phyloP scores from a whole-genome alignment of 2,113 vertebrate genomes.

The Thryonomys swinderianus region DNA sequence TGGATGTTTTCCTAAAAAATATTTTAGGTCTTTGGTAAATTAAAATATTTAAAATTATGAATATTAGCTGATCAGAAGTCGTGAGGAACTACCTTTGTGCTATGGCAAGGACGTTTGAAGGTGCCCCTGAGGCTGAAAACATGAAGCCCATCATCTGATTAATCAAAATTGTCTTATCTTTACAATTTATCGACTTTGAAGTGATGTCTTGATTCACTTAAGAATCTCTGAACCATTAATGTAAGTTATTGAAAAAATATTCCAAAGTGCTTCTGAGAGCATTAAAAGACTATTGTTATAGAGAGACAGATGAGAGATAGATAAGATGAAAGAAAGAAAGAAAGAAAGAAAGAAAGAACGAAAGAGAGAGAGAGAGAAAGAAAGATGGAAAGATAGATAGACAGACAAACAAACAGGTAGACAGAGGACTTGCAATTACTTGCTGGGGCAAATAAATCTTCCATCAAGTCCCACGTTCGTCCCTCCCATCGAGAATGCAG shows the following conservation, averaged over 20 bases:
- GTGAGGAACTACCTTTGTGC: not conserved
- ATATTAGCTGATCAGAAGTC: not conserved
- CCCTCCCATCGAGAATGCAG: not conserved
- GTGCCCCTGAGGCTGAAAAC: too few relatives aligned
- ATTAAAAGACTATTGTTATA: not conserved
- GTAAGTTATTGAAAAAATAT: not conserved
- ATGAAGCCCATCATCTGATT: not conserved
- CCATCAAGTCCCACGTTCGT: not conserved
- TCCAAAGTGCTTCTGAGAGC: not conserved
- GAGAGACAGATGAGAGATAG: too few relatives aligned
- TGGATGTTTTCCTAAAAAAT: not conserved
- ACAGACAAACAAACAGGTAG: not conserved
- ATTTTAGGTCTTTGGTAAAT: constrained; percentile 6
- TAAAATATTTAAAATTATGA: constrained; percentile 14
- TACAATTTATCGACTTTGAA: constrained; percentile 1
- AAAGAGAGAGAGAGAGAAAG: not conserved
- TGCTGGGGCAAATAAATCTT: not conserved
- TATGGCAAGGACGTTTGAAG: not conserved
- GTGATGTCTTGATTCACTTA: not conserved
- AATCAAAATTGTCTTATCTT: not conserved
- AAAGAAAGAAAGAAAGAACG: not conserved
- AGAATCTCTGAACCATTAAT: not conserved
- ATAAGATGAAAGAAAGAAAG: not conserved
- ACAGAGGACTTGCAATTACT: not conserved
- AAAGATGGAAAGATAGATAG: not conserved